These are phyloP conservation scores for Acleris literana DNA, from an alignment of 2,888 invertebrate genomes.

Conservation along the genomic window DNA sequence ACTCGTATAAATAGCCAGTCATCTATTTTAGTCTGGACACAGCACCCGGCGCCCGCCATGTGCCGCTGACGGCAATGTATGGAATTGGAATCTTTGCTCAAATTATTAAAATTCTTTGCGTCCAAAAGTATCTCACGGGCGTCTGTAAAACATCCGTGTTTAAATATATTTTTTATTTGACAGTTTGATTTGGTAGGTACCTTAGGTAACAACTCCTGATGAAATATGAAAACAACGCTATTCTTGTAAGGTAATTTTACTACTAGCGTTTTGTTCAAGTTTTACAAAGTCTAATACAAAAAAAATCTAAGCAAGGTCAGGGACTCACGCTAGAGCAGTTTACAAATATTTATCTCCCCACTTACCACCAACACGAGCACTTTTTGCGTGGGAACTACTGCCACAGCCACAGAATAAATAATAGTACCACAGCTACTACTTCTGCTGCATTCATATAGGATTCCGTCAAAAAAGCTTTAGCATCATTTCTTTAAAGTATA, in stretches of 20 bases:
- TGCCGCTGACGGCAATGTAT: constrained; percentile 68
- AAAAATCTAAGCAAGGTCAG: constrained; percentile 56
- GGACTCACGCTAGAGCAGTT: constrained; percentile 58
- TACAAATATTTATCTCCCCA: constrained; percentile 79
- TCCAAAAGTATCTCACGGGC: background rate
- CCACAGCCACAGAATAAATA: no score
- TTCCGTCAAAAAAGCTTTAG: background rate
- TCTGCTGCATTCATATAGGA: constrained; percentile 4
- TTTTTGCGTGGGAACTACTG: constrained; percentile 75
- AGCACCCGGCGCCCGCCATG: constrained; percentile 75
- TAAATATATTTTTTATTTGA: background rate
- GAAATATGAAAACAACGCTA: no score
- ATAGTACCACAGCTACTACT: constrained; percentile 2
- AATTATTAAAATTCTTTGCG: constrained; percentile 70
- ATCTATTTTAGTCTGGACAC: constrained; percentile 75
- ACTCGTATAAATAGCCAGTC: constrained; percentile 73
- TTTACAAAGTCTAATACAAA: constrained; percentile 4
- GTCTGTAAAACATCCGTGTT: background rate
- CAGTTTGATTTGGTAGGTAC: background rate
- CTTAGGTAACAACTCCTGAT: background rate
- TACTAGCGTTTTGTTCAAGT: background rate
- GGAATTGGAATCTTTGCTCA: constrained; percentile 58
- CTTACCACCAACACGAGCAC: constrained; percentile 65
- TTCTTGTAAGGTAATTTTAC: no score
- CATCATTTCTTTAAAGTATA: constrained; percentile 26